phyloP scores from a whole-genome alignment of 2,888 invertebrate genomes.

The Meteorus cinctellus region DNA sequence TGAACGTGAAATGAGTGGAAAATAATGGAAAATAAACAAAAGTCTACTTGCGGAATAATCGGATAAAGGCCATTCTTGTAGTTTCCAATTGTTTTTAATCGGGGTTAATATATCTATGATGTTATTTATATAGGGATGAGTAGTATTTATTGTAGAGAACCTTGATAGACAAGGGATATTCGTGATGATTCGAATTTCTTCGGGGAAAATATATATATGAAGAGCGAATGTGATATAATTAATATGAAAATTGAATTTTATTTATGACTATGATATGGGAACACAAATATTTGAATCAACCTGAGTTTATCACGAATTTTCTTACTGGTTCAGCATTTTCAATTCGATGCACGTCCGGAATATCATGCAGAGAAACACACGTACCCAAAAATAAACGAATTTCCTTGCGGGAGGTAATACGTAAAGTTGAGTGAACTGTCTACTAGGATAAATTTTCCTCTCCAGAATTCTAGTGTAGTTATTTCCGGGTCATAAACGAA shows the following conservation, averaged over 20 bases:
- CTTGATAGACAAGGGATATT: too few species aligned
- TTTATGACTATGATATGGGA: not conserved
- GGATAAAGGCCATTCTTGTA: too few species aligned
- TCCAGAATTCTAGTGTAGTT: slow-evolving; percentile 23
- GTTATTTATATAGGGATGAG: too few species aligned
- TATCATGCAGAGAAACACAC: slow-evolving; percentile 29
- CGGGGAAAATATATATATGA: too few species aligned
- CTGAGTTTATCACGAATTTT: not conserved
- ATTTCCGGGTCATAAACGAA: slow-evolving; percentile 28
- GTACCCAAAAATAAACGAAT: slow-evolving; percentile 51
- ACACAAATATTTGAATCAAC: not conserved
- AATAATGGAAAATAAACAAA: not conserved
- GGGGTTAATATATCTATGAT: too few species aligned
- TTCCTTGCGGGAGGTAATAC: slow-evolving; percentile 53
- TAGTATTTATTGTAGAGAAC: too few species aligned
- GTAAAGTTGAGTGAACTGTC: slow-evolving; percentile 56
- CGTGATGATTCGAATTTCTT: too few species aligned
- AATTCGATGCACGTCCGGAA: slow-evolving; percentile 23
- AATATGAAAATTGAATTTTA: not conserved
- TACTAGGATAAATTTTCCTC: slow-evolving; percentile 48
- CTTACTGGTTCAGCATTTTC: not conserved
- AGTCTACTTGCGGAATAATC: not conserved
- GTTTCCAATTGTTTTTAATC: too few species aligned
- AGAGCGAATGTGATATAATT: not conserved
- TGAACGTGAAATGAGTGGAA: not conserved